A percentile compares a stretch with the other conserved stretches of the same genome.
These are phyloP conservation scores for Drosophila greeni DNA, from an alignment of 2,888 invertebrate species.

Conservation along the genomic window DNA sequence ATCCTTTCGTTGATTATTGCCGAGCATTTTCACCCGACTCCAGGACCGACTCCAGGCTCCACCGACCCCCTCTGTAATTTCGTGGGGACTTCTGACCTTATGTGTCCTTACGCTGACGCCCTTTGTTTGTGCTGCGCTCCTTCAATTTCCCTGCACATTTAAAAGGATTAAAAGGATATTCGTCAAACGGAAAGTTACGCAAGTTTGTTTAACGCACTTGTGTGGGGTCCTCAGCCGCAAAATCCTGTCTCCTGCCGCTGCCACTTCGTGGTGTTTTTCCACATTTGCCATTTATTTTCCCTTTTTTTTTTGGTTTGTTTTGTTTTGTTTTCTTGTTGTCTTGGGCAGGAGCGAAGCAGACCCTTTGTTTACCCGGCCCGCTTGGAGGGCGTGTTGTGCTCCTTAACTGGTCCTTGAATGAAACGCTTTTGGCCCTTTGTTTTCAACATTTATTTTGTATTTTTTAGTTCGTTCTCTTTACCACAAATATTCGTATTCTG, in stretches of 20 bases:
- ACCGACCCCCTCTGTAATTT: conserved; percentile 54
- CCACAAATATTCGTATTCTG: conserved; percentile 71
- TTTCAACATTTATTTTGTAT: conserved; percentile 74
- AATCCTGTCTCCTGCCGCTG: conserved; percentile 28
- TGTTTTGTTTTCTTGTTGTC: conserved; percentile 18
- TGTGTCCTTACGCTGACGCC: conserved; percentile 50
- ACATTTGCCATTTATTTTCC: conserved; percentile 39
- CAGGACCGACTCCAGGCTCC: neutral
- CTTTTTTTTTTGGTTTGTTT: conserved; percentile 1
- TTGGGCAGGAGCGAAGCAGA: neutral
- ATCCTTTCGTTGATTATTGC: conserved; percentile 74
- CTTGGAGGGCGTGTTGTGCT: conserved; percentile 22
- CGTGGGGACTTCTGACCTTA: conserved; percentile 67
- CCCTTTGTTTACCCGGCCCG: conserved; percentile 26
- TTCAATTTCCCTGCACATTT: conserved; percentile 70
- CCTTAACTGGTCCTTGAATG: conserved; percentile 24
- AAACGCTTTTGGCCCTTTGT: conserved; percentile 50
- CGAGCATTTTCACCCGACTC: conserved; percentile 57
- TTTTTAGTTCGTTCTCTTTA: conserved; percentile 63
- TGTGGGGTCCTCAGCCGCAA: conserved; percentile 22
- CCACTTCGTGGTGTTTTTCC: conserved; percentile 44
- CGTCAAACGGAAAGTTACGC: conserved; percentile 64
- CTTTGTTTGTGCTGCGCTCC: conserved; percentile 60
- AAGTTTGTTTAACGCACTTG: conserved; percentile 56
- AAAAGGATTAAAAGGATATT: conserved; percentile 73